Conservation (phyloP, 1,140 invertebrate species). For the Aphidius gifuensis region DNA sequence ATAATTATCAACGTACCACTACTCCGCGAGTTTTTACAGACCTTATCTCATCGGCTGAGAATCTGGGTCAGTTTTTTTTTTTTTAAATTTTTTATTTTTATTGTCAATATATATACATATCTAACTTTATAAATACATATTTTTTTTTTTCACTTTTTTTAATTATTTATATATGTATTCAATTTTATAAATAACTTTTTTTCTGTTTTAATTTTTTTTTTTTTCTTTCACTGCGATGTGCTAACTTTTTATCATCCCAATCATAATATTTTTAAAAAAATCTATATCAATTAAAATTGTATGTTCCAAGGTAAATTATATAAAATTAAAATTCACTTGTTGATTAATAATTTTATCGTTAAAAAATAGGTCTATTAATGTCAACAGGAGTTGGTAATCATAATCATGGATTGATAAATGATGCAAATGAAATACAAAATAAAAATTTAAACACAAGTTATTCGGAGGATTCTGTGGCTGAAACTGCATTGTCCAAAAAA, state of each 20-base stretch:
- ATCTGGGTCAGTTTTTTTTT: slow-evolving; percentile 61
- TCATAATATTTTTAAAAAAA: too few relatives aligned
- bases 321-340: too few relatives aligned
- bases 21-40: slow-evolving; percentile 62
- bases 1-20: slow-evolving; percentile 37
- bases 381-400: slow-evolving; percentile 35
- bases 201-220: slow-evolving; percentile 15
- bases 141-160: too few relatives aligned
- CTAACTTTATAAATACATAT: too few relatives aligned
- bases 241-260: not conserved
- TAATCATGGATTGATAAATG: slow-evolving; percentile 35
- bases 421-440: slow-evolving; percentile 41
- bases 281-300: too few relatives aligned
- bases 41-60: slow-evolving; percentile 69
- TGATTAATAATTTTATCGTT: slow-evolving; percentile 1
- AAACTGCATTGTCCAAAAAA: slow-evolving; percentile 73
- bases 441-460: slow-evolving; percentile 65
- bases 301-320: too few relatives aligned
- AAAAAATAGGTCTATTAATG: slow-evolving; percentile 30
- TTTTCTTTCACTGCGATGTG: not conserved
- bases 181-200: slow-evolving; percentile 3
- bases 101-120: not conserved
- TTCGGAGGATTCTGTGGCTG: slow-evolving; percentile 74
- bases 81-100: slow-evolving; percentile 1
- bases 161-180: too few relatives aligned